Evolutionary conservation across 1,140 invertebrate genomes (phyloP), one percentile per base, ranked within the genome.

Genomic region (Leptinotarsa undecemlineata): DNA sequence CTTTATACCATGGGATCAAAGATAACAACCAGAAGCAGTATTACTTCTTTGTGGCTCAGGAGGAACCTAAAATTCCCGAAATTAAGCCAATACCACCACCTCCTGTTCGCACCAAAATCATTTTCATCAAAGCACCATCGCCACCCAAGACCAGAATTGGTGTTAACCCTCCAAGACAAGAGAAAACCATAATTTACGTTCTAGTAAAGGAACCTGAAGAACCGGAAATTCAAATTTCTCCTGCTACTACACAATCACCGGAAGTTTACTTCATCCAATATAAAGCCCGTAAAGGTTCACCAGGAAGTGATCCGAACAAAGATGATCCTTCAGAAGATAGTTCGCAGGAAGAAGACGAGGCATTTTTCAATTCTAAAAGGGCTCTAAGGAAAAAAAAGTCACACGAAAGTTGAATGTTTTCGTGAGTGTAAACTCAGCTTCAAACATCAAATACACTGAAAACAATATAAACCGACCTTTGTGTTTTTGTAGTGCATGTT

Each of bases 231-330:
- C 88, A 87, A 80, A 89, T 95, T 73, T 92, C 92, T 11, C 87
- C 90, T 33, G 89, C 91, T 1, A 93, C 93, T 14, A 94, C 92
- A 64, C 91, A 93, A 79, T 92, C 93, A 68, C 93, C 93, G 33
- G 93, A 95, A 87, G 93, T 95, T 63, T 94, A 94, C 90, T 95
- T 95, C 89, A 95, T 95, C 90, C 91, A 92, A 74, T 95, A 95
- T 91, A 94, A 94, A 90, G 92, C 93, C 78, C 92, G 93, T 85
- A 89, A 88, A 84, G 76, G 79, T 47, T 83, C 4, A 14, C 20
- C 19, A 66, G 26, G 15, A 42, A 20, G 67, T 17, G 26, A 13
- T 13, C 64, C 64, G 14, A 68, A 42, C 14, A 17, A 62, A n/a
- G 15, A 21, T 0, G n/a, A 19, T 3, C 60, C 60, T 62, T 62